These are phyloP conservation scores for Octodonta nipae DNA, from an alignment of 2,888 invertebrate genomes.

Conservation along the genomic window DNA sequence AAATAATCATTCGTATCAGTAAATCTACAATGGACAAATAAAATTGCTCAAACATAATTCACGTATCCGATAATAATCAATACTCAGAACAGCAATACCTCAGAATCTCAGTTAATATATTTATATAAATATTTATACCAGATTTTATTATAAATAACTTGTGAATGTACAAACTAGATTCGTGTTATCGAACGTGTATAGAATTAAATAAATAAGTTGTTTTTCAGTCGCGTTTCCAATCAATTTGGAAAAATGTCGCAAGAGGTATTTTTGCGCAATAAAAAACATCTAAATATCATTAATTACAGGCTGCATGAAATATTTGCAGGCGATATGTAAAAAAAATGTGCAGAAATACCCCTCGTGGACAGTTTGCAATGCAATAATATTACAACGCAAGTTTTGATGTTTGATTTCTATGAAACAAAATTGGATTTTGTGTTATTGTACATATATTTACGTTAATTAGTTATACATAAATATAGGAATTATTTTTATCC, in stretches of 20 bases:
- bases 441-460: slow-evolving; percentile 29
- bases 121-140: slow-evolving; percentile 35
- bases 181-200: slow-evolving; percentile 23
- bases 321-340: too few species aligned
- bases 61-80: slow-evolving; percentile 25
- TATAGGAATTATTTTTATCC: slow-evolving; percentile 20
- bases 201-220: slow-evolving; percentile 10
- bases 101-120: slow-evolving; percentile 36
- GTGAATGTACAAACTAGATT: slow-evolving; percentile 35
- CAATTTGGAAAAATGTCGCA: too few species aligned
- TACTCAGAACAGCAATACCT: slow-evolving; percentile 38
- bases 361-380: slow-evolving; percentile 19
- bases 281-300: too few species aligned
- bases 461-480: slow-evolving; percentile 10
- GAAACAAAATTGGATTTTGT: slow-evolving; percentile 24
- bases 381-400: slow-evolving; percentile 35
- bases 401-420: slow-evolving; percentile 33
- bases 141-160: slow-evolving; percentile 30
- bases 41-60: slow-evolving; percentile 26
- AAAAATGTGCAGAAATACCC: slow-evolving; percentile 6
- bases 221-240: too few species aligned
- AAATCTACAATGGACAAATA: too few species aligned
- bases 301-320: too few species aligned
- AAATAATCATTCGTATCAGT: too few species aligned
- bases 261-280: too few species aligned